Evolutionary conservation across 2,797 vertebrate genomes (phyloP), one percentile per base, ranked within the genome.

Genomic region (Mastacembelus armatus): DNA sequence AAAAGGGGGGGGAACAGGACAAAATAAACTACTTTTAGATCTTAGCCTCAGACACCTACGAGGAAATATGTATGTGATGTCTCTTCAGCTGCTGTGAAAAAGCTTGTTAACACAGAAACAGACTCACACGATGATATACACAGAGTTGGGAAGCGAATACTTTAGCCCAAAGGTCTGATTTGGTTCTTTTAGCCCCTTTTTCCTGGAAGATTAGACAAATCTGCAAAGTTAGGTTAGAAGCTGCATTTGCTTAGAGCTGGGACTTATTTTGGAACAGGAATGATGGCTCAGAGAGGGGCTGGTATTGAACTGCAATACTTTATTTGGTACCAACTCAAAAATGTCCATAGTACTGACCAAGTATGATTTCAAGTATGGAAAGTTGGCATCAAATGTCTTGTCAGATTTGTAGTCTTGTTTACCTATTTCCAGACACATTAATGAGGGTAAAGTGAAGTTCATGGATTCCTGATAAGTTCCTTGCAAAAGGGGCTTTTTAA

Each of bases 31-130:
- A 33, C 5, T 15, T 51, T 50, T 11, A 30, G 5, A 44, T 56
- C 51, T 40, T 2, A 62, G 16, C 30, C 43, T 52, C 26, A 57
- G 33, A 56, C 19, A 29, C 15, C 38, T 11, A 19, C 15, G 43
- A 73, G 33, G 40, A 42, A 18, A 30, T 4, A 26, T 8, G 18
- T 5, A 45, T 33, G 16, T 47, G 65, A 81, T 29, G 55, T 76
- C 72, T 81, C 77, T 83, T 82, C 77, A 89, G 83, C 79, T 76
- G 77, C 78, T 66, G 71, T 27, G 38, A 14, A 60, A 42, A 47
- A 43, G 26, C 14, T 19, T 47, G 39, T 56, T 2, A 7, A 44
- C 35, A 47, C 18, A 18, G 24, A 38, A 5, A 40, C 44, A 16
- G 4, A 52, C 12, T 7, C 51, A n/a, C 5, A 38, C 55, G 32